phyloP scores from a whole-genome alignment of 2,888 invertebrate genomes.

The Eurytoma adleriae region DNA sequence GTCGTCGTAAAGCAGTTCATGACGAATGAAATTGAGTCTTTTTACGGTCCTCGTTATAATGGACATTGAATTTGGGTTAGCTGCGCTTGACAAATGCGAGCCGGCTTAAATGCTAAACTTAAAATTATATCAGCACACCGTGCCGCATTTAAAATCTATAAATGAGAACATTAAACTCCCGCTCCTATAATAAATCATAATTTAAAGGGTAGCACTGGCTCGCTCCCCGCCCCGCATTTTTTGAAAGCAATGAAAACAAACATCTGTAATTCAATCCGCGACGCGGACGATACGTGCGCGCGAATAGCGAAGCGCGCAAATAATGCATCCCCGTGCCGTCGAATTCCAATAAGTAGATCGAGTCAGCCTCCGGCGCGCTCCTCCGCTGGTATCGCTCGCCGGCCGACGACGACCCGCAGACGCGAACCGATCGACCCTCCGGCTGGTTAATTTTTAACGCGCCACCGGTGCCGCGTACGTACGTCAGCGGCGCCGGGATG shows the following conservation, averaged over 20 bases:
- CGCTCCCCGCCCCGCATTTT: neutral
- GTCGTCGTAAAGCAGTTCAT: conserved; percentile 48
- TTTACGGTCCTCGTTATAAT: conserved; percentile 44
- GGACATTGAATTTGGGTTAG: conserved; percentile 16
- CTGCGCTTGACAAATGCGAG: conserved; percentile 36
- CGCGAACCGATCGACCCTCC: neutral
- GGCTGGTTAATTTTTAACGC: conserved; percentile 41
- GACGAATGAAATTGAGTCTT: conserved; percentile 51
- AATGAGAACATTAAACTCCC: neutral
- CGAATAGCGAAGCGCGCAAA: neutral
- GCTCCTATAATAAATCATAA: neutral
- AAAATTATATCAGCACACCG: conserved; percentile 15
- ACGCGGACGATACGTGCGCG: neutral
- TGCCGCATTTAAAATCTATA: neutral
- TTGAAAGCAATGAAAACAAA: too few species aligned
- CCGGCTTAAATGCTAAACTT: neutral
- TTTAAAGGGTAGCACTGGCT: neutral
- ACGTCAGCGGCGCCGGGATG: neutral
- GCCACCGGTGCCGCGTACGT: neutral
- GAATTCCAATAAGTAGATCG: too few species aligned
- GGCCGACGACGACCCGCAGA: neutral
- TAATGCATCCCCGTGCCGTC: neutral
- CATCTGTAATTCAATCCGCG: neutral
- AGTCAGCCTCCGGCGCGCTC: neutral
- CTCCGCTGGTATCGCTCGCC: neutral